A percentile compares a stretch with the other conserved stretches of the same genome.
Conservation (phyloP, 2,888 invertebrate genomes). For the Villa cingulata region DNA sequence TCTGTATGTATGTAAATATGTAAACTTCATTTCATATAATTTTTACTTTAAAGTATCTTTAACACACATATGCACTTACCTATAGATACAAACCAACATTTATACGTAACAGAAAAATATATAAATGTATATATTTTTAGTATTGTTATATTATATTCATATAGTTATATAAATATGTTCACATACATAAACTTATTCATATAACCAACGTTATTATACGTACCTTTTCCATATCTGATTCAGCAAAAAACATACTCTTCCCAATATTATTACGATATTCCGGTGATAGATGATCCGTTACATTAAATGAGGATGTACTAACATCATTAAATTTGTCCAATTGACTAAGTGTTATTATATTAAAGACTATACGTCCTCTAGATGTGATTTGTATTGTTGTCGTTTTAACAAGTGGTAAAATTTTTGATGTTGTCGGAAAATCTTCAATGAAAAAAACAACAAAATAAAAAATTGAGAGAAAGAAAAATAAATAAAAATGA, state of each 20-base stretch:
- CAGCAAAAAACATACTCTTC: constrained; percentile 37
- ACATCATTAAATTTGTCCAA: constrained; percentile 12
- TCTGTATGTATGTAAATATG: too few relatives aligned
- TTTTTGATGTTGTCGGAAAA: constrained; percentile 24
- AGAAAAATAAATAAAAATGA: too few relatives aligned
- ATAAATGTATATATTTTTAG: too few relatives aligned
- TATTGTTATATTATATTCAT: too few relatives aligned
- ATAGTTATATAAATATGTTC: too few relatives aligned
- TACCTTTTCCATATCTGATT: constrained; percentile 47
- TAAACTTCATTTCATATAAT: too few relatives aligned
- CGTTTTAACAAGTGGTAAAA: constrained; percentile 42
- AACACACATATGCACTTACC: too few relatives aligned
- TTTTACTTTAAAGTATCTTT: too few relatives aligned
- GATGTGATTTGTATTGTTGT: constrained; percentile 41
- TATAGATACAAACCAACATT: too few relatives aligned
- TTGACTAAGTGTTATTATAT: constrained; percentile 11
- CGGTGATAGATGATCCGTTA: constrained; percentile 40
- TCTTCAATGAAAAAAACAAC: constrained; percentile 8
- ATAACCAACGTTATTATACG: not conserved
- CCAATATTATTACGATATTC: constrained; percentile 35
- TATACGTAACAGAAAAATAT: too few relatives aligned
- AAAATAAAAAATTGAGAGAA: too few relatives aligned
- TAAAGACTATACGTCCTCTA: constrained; percentile 38
- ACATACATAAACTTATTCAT: not conserved
- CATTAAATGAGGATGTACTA: constrained; percentile 19